phyloP scores from a whole-genome alignment of 2,888 invertebrate genomes.

The Synanthedon myopaeformis region DNA sequence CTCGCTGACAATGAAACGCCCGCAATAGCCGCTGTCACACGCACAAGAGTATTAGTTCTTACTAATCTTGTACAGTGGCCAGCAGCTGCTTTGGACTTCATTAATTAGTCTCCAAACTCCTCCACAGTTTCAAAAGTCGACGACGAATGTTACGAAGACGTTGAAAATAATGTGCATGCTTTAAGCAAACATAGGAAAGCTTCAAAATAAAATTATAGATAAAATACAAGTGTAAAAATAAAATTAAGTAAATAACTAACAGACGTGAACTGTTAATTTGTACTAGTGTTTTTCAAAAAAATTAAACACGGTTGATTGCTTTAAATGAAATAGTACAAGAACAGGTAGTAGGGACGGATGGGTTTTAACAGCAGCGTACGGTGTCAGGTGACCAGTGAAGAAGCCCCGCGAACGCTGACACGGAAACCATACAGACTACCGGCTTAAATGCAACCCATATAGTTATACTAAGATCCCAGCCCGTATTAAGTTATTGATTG shows the following conservation, averaged over 20 bases:
- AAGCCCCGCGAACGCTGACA: conserved; percentile 23
- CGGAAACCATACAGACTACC: conserved; percentile 51
- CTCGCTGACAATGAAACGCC: conserved; percentile 71
- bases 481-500: neutral
- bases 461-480: conserved; percentile 20
- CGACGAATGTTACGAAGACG: neutral
- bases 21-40: conserved; percentile 99
- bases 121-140: neutral
- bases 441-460: conserved; percentile 27
- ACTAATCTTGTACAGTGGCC: conserved; percentile 98
- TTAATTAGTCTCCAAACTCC: conserved; percentile 15
- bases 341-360: conserved; percentile 8
- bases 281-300: neutral
- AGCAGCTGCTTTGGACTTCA: conserved; percentile 94
- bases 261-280: no score
- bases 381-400: conserved; percentile 26
- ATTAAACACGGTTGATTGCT: neutral
- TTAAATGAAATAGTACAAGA: neutral
- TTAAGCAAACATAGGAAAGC: conserved; percentile 1
- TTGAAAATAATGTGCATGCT: conserved; percentile 1
- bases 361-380: conserved; percentile 1
- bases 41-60: conserved; percentile 90
- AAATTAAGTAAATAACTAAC: no score
- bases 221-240: no score
- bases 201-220: neutral